Base-by-base conservation (phyloP, 2,888 invertebrate genomes). In the Seira sanloemensis region DNA sequence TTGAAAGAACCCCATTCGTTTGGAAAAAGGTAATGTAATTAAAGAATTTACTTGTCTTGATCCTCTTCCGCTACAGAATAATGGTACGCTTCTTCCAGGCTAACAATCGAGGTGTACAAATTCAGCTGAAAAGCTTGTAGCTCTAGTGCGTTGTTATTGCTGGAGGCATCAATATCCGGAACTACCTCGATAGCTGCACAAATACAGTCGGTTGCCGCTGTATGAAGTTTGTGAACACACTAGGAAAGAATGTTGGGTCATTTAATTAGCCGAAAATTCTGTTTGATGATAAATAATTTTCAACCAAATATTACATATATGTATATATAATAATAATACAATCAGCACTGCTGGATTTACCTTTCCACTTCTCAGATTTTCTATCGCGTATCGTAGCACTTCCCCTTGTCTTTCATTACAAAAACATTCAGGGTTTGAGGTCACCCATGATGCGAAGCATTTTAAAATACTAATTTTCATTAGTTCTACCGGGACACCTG, bases 1-100 rank as follows among this genome's bases (percentile, higher is more conserved):
- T 37, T 27, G 5, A 7, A 2, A 27, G 7, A 37, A 37, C 37
- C 27, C 37, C 23, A 27, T n/a, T n/a, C n/a, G 4, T n/a, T 24
- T 26, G 23, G 68, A 2, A 37, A 67, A 68, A 66, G 7, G n/a
- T 5, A 68, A 25, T 72, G 4, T 23, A 24, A 27, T 24, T 67
- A 68, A 1, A 24, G n/a, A 2, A 87, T 84, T 91, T 91, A 93
- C 93, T 97, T 98, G 92, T 97, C 97, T 88, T 96, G 95, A 90
- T 98, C 98, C 91, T 98, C 98, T 86, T 96, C 95, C 1, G 97
- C 97, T 0, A 98, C 97, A 1, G 97, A 96, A 91, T 96, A 92
- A 90, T 97, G 97, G 91, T 98, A 98, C 16, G 96, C 94, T 86
- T 95, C 94, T 90, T 97, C 96, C 85, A 98, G 92, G 37, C 94